Base-by-base conservation (phyloP, 2,113 vertebrate species). In the Pollimyrus isidori region DNA sequence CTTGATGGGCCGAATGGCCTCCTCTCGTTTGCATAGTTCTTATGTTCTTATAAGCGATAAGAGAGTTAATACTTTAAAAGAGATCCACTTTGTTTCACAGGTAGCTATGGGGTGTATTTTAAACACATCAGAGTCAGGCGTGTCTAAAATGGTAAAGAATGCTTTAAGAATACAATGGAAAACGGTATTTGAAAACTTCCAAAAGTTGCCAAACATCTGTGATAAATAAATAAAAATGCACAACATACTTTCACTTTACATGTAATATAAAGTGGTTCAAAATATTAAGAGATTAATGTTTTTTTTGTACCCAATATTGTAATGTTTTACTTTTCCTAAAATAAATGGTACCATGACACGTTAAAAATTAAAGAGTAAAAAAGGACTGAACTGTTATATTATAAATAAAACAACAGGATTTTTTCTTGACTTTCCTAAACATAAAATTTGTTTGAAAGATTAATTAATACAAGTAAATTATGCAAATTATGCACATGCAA, bases 401-500 rank as follows among this genome's bases (percentile, higher is more conserved):
- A 98, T 98, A 99, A 99, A 99, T 98, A 99, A 98, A 88, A 88
- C 87, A 88, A 88, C 3, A 15, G n/a, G 42, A 50, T 4, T 50
- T 88, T 88, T 80, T 56, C 53, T 56, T 76, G 87, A 65, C 87
- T 76, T 35, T 48, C 48, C 97, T 99, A 98, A 99, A 98, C 97
- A 99, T 95, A 99, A 99, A 99, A 99, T 99, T 98, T 97, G 97
- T 98, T 98, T 99, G 98, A 99, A 99, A 99, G 98, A 99, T 99
- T 99, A 99, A 99, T 99, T 99, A 99, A 99, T 98, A 98, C 97
- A 98, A 99, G 97, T 98, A 99, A 99, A 99, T 99, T 99, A 99
- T 99, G 98, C 98, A 99, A 99, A 99, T 99, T 98, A 99, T 98
- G 97, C 97, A 97, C 98, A 98, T 99, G 98, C 98, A 99, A 99